These are phyloP conservation scores for Poecilia gillii DNA, from an alignment of 2,797 vertebrate genomes.

Conservation along the genomic window DNA sequence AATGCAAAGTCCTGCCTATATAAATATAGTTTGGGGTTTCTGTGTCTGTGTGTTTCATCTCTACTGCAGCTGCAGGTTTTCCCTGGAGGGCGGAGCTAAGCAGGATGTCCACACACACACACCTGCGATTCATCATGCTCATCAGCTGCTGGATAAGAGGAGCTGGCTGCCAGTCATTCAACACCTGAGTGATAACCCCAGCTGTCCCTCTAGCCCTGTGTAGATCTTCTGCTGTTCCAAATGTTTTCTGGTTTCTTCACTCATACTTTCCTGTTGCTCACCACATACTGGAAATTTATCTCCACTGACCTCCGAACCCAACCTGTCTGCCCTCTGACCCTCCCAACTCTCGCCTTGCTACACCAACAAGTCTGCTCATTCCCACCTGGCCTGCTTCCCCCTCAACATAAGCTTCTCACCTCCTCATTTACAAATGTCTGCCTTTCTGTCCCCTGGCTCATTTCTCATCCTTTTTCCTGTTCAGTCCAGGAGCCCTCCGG, in stretches of 20 bases:
- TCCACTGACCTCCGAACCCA: background rate
- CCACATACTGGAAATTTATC: background rate
- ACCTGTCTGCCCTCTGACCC: background rate
- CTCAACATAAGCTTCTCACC: too few relatives aligned
- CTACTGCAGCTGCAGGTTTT: background rate
- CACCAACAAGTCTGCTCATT: background rate
- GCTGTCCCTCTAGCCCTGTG: background rate
- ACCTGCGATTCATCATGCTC: background rate
- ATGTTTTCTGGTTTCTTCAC: background rate
- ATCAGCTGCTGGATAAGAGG: background rate
- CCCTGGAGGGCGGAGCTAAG: background rate
- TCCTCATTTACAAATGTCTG: too few relatives aligned
- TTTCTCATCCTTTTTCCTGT: background rate
- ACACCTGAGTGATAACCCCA: background rate
- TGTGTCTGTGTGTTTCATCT: background rate
- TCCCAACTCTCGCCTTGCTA: background rate
- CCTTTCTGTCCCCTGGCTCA: background rate
- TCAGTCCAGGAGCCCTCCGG: too few relatives aligned
- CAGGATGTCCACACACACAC: background rate
- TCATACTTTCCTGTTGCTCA: background rate
- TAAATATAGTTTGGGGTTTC: background rate
- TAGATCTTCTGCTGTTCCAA: background rate
- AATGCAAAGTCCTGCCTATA: too few relatives aligned
- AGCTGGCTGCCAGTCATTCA: background rate
- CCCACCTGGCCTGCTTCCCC: too few relatives aligned